Base-by-base conservation (phyloP, 2,888 invertebrate species). In the Calliphora vomitoria region DNA sequence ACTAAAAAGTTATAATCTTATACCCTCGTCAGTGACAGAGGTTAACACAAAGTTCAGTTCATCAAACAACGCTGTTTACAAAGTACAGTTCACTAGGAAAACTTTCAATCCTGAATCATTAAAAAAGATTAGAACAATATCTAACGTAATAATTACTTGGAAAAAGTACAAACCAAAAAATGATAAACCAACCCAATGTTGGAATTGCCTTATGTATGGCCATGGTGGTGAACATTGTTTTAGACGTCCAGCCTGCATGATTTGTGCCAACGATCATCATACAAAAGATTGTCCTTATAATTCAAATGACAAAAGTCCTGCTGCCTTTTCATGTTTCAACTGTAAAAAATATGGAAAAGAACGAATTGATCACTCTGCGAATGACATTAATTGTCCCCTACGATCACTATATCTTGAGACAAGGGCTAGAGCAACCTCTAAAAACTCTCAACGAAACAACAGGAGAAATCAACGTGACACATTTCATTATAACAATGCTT, bases 291-390 rank as follows among this genome's bases (percentile, higher is more conserved):
- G 53, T n/a, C 53, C 53, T 6, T n/a, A n/a, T n/a, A 15, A 6
- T 4, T 15, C n/a, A n/a, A 15, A 53, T 6, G 53, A 53, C 6
- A 53, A 53, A 53, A 53, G 15, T n/a, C 53, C 53, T n/a, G 53
- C 53, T n/a, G 53, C n/a, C 6, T 53, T 53, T n/a, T 6, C 53
- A 53, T 76, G 64, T 31, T 76, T 76, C 25, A 64, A 76, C 15
- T 76, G 75, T 18, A 76, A 64, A n/a, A 76, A 76, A 47, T 6
- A 50, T 35, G 75, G 75, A 31, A 60, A 60, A 75, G 60, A 75
- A 47, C n/a, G 62, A 20, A 25, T 35, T 5, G 71, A 71, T 35
- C 74, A 74, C 31, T 58, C 74, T 8, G 60, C 20, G n/a, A 74
- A 75, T 60, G 75, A 47, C 35, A 62, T 75, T 11, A 62, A 62